Evolutionary conservation across 1,140 invertebrate genomes (phyloP), one percentile per base, ranked within the genome.

Genomic region (Aplysia californica): DNA sequence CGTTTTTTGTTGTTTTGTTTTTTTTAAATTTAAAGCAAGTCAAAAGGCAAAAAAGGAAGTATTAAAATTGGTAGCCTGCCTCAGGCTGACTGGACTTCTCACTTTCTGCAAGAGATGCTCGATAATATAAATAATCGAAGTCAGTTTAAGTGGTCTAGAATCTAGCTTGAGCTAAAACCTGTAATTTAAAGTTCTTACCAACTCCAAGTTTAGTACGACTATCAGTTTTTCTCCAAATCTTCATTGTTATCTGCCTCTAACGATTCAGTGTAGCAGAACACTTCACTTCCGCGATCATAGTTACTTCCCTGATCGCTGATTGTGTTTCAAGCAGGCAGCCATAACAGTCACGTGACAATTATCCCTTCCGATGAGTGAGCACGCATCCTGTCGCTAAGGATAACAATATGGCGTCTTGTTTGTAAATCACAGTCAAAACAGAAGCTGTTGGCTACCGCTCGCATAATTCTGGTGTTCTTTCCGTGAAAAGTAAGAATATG

Each of bases 141-240:
- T 50, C 10, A n/a, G n/a, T 50, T 50, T 50, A 50, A n/a, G n/a
- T n/a, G 44, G n/a, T 50, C 44, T 50, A 50, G 44, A 50, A 50
- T 50, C 44, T 50, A 50, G 44, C 10, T 50, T 50, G 44, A 15
- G 44, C n/a, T 15, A 10, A 50, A 10, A 15, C n/a, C 44, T n/a
- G 44, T 50, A n/a, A 15, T 29, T 18, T 18, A 29, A 10, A 10
- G 10, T 44, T 65, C 82, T 80, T 80, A 85, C 84, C 84, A 70
- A 85, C 84, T 44, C 83, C 83, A 74, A 84, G 80, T 77, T 84
- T 85, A 23, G 68, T 76, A 36, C 80, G 79, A 61, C 75, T 79
- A 50, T 80, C 79, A 21, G 80, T 81, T 77, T 79, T 79, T 65
- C 78, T 75, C 84, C 84, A 85, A 69, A 81, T 79, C 38, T n/a